Evolutionary conservation across 2,888 invertebrate genomes (phyloP).

Genomic region (Athalia rosae): DNA sequence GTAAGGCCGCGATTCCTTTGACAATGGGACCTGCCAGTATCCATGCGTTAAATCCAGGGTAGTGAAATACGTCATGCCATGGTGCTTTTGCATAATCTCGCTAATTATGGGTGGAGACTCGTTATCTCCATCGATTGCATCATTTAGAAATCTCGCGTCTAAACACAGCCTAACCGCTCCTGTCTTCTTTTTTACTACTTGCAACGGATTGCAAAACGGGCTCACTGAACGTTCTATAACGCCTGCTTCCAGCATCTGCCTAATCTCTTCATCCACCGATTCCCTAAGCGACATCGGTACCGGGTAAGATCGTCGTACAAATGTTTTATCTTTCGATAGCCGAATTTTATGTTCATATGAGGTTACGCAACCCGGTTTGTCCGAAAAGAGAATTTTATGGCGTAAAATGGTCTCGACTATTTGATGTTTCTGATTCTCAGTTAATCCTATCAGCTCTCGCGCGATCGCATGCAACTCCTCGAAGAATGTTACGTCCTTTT

Average conservation of each 20-base stretch:
- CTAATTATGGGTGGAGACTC: slow-evolving; percentile 50
- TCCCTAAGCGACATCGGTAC: slow-evolving; percentile 56
- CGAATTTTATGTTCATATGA: slow-evolving; percentile 56
- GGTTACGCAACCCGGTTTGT: slow-evolving; percentile 51
- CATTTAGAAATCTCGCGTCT: slow-evolving; percentile 59
- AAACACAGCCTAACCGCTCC: slow-evolving; percentile 58
- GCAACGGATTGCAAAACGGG: slow-evolving; percentile 59
- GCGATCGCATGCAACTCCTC: slow-evolving; percentile 21
- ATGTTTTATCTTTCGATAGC: slow-evolving; percentile 52
- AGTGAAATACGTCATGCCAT: slow-evolving; percentile 47
- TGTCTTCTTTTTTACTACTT: slow-evolving; percentile 58
- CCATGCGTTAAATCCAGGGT: slow-evolving; percentile 51
- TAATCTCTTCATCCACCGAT: slow-evolving; percentile 55
- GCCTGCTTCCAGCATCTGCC: slow-evolving; percentile 56
- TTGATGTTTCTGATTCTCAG: neutral
- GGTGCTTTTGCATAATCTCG: slow-evolving; percentile 50
- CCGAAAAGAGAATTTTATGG: slow-evolving; percentile 51
- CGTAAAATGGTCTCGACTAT: slow-evolving; percentile 1
- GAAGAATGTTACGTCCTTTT: neutral
- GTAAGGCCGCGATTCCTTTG: slow-evolving; percentile 50
- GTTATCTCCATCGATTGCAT: slow-evolving; percentile 55
- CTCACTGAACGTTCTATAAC: slow-evolving; percentile 59
- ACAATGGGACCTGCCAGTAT: slow-evolving; percentile 55
- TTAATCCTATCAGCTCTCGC: slow-evolving; percentile 1
- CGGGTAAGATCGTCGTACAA: slow-evolving; percentile 55